Conservation (phyloP, 2,113 vertebrate genomes). For the Apus apus region DNA sequence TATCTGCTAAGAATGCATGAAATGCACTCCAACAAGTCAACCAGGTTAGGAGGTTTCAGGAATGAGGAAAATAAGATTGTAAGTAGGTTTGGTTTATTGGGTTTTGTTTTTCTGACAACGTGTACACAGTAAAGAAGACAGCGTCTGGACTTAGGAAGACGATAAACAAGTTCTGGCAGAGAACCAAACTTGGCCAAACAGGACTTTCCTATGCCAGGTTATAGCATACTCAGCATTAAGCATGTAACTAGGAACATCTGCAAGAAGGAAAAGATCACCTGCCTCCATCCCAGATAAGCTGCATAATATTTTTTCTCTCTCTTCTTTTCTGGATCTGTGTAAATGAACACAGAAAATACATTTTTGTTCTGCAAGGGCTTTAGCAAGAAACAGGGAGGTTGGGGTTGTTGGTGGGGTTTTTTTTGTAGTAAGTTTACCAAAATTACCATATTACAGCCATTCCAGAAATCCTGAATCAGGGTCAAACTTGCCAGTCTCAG, state of each 20-base stretch:
- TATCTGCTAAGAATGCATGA: constrained; percentile 81
- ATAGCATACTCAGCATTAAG: not conserved
- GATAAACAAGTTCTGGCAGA: not conserved
- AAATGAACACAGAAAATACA: not conserved
- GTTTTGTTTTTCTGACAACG: not conserved
- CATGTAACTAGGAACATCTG: not conserved
- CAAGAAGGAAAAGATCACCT: not conserved
- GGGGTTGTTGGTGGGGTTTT: fast-evolving
- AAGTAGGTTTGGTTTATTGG: not conserved
- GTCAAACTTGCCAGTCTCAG: not conserved
- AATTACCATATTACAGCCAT: not conserved
- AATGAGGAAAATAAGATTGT: constrained; percentile 76
- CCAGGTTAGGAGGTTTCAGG: constrained; percentile 79
- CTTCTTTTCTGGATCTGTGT: not conserved
- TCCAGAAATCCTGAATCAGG: not conserved
- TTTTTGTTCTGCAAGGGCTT: not conserved
- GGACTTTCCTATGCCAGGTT: not conserved
- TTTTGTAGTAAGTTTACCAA: not conserved
- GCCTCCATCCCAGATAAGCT: not conserved
- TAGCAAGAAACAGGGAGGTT: not conserved
- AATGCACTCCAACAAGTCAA: constrained; percentile 82
- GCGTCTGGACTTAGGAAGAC: not conserved
- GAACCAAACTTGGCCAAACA: not conserved
- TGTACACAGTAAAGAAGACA: constrained; percentile 29
- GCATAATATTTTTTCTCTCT: not conserved